Evolutionary conservation across 2,113 vertebrate genomes (phyloP).

Genomic region (Lamprologus speciosus): DNA sequence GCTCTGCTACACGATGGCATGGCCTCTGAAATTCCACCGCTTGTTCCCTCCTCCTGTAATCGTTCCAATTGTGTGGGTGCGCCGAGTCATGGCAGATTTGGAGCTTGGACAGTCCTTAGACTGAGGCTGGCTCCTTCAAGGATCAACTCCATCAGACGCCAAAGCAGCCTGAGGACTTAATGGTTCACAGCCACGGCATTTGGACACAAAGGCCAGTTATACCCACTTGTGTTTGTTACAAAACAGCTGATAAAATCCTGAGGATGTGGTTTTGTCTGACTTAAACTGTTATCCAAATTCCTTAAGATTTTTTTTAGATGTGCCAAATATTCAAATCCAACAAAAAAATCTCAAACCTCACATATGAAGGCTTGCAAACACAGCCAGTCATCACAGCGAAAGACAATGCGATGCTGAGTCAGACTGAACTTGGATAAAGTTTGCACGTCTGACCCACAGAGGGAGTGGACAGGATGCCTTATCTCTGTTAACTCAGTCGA

Average conservation of each 20-base stretch:
- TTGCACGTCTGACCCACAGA: slow-evolving; percentile 10
- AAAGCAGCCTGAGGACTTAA: slow-evolving; percentile 56
- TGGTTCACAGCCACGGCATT: neutral
- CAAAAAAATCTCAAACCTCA: neutral
- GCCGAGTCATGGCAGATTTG: slow-evolving; percentile 37
- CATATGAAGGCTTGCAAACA: neutral
- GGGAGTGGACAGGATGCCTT: slow-evolving; percentile 32
- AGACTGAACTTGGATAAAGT: slow-evolving; percentile 33
- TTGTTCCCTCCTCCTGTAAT: neutral
- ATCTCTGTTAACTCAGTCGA: slow-evolving; percentile 10
- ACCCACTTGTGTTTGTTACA: neutral
- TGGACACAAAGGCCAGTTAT: neutral
- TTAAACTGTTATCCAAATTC: neutral
- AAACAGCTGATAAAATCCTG: slow-evolving; percentile 4
- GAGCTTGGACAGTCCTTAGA: slow-evolving; percentile 36
- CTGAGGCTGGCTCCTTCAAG: slow-evolving; percentile 55
- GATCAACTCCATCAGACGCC: slow-evolving; percentile 56
- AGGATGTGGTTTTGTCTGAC: neutral
- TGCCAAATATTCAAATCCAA: neutral
- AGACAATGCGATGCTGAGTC: slow-evolving; percentile 9
- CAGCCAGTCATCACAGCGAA: neutral
- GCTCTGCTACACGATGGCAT: neutral
- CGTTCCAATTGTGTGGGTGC: slow-evolving; percentile 41
- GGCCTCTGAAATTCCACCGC: neutral
- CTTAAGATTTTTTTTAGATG: neutral